These are phyloP conservation scores for Neocrepidodera transversa DNA, from an alignment of 2,888 invertebrate species.

Conservation along the genomic window DNA sequence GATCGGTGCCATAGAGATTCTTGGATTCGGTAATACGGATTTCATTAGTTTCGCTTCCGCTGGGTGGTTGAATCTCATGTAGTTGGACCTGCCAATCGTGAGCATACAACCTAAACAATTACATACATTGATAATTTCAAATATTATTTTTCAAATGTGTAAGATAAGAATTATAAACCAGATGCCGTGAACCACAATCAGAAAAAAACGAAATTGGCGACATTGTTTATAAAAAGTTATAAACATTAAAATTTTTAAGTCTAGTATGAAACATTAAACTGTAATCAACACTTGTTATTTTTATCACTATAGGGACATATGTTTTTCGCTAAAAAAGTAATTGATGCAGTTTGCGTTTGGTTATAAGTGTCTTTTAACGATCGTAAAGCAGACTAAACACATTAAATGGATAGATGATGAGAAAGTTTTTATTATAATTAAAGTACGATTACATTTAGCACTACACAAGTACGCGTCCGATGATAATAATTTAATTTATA, in stretches of 20 bases:
- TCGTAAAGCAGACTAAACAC: not conserved
- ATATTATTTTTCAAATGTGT: no score
- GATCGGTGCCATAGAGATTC: slow-evolving; percentile 81
- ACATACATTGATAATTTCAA: not conserved
- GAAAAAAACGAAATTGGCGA: no score
- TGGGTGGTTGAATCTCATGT: slow-evolving; percentile 92
- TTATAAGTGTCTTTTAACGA: not conserved
- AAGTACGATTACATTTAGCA: not conserved
- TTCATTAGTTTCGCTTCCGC: slow-evolving; percentile 88
- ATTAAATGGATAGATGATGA: not conserved
- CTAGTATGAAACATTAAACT: no score
- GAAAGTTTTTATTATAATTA: not conserved
- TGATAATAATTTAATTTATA: no score
- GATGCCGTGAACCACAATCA: no score
- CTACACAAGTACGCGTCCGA: no score
- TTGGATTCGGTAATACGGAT: slow-evolving; percentile 77
- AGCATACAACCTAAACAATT: slow-evolving; percentile 81
- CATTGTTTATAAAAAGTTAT: no score
- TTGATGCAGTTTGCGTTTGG: not conserved
- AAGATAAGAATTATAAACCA: no score
- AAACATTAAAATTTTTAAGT: no score
- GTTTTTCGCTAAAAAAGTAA: no score
- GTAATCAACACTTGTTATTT: no score
- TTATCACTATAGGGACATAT: no score
- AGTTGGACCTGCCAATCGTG: slow-evolving; percentile 89